These are phyloP conservation scores for Epiblema foenella DNA, from an alignment of 2,888 invertebrate genomes.

Conservation along the genomic window DNA sequence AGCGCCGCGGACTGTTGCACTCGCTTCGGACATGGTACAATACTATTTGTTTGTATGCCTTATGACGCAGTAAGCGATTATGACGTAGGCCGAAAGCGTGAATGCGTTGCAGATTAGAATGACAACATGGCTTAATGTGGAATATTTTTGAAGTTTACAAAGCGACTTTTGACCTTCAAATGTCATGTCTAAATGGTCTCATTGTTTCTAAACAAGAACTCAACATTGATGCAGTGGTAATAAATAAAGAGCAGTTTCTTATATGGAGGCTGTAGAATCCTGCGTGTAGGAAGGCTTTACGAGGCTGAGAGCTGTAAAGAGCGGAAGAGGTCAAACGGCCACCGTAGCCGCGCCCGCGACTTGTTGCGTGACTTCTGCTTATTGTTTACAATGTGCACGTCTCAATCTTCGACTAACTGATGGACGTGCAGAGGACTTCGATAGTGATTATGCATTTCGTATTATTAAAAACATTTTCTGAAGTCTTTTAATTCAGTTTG, in stretches of 20 bases:
- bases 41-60: slow-evolving; percentile 58
- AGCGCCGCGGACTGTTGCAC: slow-evolving; percentile 49
- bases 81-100: slow-evolving; percentile 44
- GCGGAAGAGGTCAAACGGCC: slow-evolving; percentile 62
- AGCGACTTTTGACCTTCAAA: slow-evolving; percentile 16
- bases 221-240: not conserved
- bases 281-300: slow-evolving; percentile 47
- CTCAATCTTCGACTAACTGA: slow-evolving; percentile 52
- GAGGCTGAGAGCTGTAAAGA: slow-evolving; percentile 61
- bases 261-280: slow-evolving; percentile 6
- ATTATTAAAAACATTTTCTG: not conserved
- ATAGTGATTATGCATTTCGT: not conserved
- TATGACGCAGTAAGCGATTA: slow-evolving; percentile 61
- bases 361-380: slow-evolving; percentile 68
- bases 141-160: not conserved
- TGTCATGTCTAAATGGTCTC: slow-evolving; percentile 27
- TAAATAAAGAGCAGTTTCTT: not conserved
- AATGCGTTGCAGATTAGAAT: slow-evolving; percentile 39
- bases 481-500: not conserved
- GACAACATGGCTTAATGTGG: slow-evolving; percentile 17
- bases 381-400: slow-evolving; percentile 67
- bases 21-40: slow-evolving; percentile 64
- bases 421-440: not conserved
- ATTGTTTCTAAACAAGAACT: slow-evolving; percentile 16
- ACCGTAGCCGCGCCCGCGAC: slow-evolving; percentile 59